phyloP scores from a whole-genome alignment of 2,888 invertebrate genomes.

The Lasioglossum calceatum region DNA sequence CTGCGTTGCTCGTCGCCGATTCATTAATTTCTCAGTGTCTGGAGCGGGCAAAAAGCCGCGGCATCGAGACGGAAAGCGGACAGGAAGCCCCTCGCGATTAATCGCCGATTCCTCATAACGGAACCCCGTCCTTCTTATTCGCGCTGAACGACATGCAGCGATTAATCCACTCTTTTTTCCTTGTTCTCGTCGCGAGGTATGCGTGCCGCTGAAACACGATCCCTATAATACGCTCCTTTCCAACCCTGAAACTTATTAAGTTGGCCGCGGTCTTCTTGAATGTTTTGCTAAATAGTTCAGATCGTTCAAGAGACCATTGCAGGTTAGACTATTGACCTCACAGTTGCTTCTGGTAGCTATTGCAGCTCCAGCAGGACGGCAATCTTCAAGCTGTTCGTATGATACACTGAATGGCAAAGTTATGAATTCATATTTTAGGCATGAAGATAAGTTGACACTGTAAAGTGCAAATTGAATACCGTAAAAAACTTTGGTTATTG shows the following conservation, averaged over 20 bases:
- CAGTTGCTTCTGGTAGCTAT: background rate
- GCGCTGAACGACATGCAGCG: constrained; percentile 21
- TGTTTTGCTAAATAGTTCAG: background rate
- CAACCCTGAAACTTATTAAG: background rate
- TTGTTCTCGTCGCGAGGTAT: background rate
- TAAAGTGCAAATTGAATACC: too few species aligned
- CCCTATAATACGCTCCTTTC: background rate
- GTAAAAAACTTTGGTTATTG: background rate
- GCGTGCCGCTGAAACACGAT: background rate
- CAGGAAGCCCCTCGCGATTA: constrained; percentile 42
- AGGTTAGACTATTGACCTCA: too few species aligned
- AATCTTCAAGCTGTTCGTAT: background rate
- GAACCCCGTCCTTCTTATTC: constrained; percentile 43
- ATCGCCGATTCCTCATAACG: constrained; percentile 52
- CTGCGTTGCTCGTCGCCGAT: constrained; percentile 44
- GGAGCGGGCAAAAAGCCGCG: constrained; percentile 20
- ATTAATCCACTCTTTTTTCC: constrained; percentile 12
- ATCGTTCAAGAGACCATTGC: background rate
- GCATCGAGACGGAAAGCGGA: constrained; percentile 23
- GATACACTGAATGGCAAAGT: background rate
- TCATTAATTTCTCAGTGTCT: constrained; percentile 55
- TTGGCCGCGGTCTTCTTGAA: background rate
- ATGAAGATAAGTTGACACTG: too few species aligned
- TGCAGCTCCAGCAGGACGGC: background rate
- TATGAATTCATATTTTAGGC: too few species aligned